These are phyloP conservation scores for Masticophis lateralis DNA, from an alignment of 2,797 vertebrate genomes.

Conservation along the genomic window DNA sequence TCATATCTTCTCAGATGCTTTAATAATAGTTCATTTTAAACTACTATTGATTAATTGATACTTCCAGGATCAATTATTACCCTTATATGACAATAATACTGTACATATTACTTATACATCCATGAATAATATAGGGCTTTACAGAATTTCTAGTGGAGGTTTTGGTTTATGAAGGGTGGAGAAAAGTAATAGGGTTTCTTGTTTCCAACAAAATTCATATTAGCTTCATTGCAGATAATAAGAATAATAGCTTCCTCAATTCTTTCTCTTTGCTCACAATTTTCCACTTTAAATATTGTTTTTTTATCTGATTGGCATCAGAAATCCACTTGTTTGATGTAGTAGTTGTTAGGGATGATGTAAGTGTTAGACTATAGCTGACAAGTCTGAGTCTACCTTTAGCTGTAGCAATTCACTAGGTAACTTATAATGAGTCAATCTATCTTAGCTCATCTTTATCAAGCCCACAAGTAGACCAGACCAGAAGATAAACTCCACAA, in stretches of 20 bases:
- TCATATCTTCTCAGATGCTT: not conserved
- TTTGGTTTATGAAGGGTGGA: not conserved
- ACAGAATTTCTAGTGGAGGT: not conserved
- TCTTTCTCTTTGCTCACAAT: not conserved
- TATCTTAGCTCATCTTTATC: not conserved
- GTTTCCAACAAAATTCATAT: not conserved
- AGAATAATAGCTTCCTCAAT: not conserved
- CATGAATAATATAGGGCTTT: not conserved
- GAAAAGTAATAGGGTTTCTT: not conserved
- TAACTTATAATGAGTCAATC: not conserved
- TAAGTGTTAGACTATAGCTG: not conserved
- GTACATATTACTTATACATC: not conserved
- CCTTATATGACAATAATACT: not conserved
- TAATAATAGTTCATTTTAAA: not conserved
- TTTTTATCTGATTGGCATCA: not conserved
- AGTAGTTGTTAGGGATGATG: not conserved
- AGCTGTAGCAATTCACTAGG: not conserved
- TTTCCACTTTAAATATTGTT: not conserved
- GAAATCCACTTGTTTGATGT: not conserved
- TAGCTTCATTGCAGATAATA: not conserved
- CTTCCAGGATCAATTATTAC: not conserved
- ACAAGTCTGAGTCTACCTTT: not conserved
- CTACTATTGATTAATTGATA: not conserved
- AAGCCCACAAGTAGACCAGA: not conserved
- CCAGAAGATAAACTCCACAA: not conserved